These are phyloP conservation scores for Hydrotaea cyrtoneurina DNA, from an alignment of 2,888 invertebrate genomes.

Conservation along the genomic window DNA sequence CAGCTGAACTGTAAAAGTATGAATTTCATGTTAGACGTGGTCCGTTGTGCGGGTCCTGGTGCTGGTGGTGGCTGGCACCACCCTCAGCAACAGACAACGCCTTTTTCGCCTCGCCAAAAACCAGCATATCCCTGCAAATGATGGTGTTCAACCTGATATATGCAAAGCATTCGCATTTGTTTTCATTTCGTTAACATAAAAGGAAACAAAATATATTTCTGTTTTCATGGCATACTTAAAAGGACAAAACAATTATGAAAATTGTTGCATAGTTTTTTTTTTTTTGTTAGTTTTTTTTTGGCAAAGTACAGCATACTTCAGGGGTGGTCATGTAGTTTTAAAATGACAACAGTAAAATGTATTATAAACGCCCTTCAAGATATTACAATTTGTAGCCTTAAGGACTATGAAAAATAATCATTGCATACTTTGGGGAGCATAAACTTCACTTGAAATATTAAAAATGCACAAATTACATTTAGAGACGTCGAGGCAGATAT, in stretches of 20 bases:
- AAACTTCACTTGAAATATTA: too few species aligned
- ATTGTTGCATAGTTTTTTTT: not conserved
- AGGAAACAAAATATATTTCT: too few species aligned
- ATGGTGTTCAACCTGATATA: not conserved
- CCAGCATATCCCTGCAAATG: not conserved
- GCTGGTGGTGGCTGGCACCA: not conserved
- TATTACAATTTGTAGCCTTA: too few species aligned
- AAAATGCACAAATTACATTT: too few species aligned
- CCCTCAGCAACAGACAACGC: not conserved
- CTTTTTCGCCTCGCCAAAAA: not conserved
- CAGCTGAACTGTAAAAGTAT: slow-evolving; percentile 3
- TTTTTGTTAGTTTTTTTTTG: not conserved
- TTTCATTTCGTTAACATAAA: slow-evolving; percentile 2
- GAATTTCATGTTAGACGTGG: not conserved
- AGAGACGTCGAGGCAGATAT: too few species aligned
- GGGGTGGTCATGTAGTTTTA: not conserved
- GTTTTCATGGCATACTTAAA: not conserved
- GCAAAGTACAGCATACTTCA: not conserved
- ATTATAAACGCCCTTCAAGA: too few species aligned
- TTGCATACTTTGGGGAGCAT: too few species aligned
- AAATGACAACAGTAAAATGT: not conserved
- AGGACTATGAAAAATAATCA: too few species aligned
- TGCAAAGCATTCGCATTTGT: not conserved
- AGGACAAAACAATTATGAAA: slow-evolving; percentile 1
- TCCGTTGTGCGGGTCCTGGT: not conserved